Percentiles rank a stretch among this genome's conserved stretches.
These are phyloP conservation scores for Sinocyclocheilus maitianheensis DNA, from an alignment of 2,113 vertebrate species.

Conservation along the genomic window DNA sequence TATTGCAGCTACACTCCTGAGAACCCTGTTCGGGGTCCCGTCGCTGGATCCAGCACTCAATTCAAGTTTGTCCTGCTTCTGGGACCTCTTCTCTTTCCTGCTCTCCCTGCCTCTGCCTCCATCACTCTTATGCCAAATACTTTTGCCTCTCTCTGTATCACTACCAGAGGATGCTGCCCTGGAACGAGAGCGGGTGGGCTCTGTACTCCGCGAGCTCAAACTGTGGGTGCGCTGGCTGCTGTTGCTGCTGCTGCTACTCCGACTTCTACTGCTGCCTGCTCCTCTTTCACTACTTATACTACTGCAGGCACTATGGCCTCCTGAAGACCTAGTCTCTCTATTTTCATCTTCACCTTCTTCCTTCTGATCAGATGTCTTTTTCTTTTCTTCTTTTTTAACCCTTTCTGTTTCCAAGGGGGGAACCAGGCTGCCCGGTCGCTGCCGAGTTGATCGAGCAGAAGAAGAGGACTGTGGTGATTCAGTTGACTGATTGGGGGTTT, in stretches of 20 bases:
- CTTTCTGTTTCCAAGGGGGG: conserved; percentile 80
- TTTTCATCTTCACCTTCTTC: conserved; percentile 67
- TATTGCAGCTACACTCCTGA: conserved; percentile 80
- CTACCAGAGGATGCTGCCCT: conserved; percentile 75
- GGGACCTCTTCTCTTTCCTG: conserved; percentile 68
- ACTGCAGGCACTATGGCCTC: conserved; percentile 76
- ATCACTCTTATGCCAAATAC: conserved; percentile 40
- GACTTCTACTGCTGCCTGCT: conserved; percentile 69
- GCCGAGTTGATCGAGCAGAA: conserved; percentile 80
- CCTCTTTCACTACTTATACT: conserved; percentile 75
- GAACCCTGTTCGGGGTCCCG: conserved; percentile 79
- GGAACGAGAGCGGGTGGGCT: conserved; percentile 64
- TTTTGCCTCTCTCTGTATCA: conserved; percentile 68
- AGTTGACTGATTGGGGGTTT: conserved; percentile 53
- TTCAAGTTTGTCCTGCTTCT: conserved; percentile 61
- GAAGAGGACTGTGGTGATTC: conserved; percentile 50
- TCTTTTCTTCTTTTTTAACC: conserved; percentile 56
- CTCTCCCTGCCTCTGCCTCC: conserved; percentile 59
- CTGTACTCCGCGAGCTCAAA: conserved; percentile 75
- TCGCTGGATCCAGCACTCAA: conserved; percentile 64
- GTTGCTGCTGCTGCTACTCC: conserved; percentile 77
- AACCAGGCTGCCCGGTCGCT: conserved; percentile 83
- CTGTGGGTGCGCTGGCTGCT: conserved; percentile 75
- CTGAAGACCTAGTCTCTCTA: conserved; percentile 66
- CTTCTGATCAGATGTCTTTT: conserved; percentile 52